These are phyloP conservation scores for Phasianus colchicus DNA, from an alignment of 2,113 vertebrate species.

Conservation along the genomic window DNA sequence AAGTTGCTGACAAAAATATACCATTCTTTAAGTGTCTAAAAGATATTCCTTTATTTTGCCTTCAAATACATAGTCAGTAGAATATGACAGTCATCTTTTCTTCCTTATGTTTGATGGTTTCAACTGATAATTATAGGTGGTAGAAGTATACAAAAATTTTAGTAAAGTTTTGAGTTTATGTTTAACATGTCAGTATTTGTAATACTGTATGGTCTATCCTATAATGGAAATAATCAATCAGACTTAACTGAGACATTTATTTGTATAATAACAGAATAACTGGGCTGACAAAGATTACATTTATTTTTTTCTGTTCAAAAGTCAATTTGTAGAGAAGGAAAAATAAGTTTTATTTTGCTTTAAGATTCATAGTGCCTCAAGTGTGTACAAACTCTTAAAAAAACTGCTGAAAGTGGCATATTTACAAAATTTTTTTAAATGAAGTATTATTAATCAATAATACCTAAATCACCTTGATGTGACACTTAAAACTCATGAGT, in stretches of 20 bases:
- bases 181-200: background rate
- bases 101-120: background rate
- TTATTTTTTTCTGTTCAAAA: background rate
- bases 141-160: background rate
- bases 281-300: background rate
- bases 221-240: background rate
- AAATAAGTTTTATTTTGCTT: background rate
- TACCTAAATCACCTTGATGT: conserved; percentile 6
- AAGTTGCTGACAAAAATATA: background rate
- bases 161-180: background rate
- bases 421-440: background rate
- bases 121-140: background rate
- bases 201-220: background rate
- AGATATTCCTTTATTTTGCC: background rate
- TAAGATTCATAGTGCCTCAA: background rate
- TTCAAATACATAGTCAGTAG: background rate
- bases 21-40: background rate
- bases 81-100: background rate
- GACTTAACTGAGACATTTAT: background rate
- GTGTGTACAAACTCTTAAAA: background rate
- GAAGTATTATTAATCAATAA: background rate
- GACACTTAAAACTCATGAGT: background rate
- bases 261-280: background rate
- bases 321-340: background rate
- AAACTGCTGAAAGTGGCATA: background rate